Conservation (phyloP, 2,797 vertebrate genomes). For the Caiman crocodilus region DNA sequence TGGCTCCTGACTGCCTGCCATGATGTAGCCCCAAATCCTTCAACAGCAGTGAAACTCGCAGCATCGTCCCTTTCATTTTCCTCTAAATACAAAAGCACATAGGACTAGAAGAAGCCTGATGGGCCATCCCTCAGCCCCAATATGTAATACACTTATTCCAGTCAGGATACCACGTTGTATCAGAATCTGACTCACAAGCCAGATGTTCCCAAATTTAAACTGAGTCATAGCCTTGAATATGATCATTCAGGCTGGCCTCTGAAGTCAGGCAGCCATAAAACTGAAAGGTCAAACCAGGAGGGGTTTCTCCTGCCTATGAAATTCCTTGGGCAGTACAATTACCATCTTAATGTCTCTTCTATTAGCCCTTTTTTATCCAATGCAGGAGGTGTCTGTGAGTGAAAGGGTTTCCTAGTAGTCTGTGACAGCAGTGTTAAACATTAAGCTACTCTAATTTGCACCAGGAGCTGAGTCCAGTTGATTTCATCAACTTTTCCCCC, state of each 20-base stretch:
- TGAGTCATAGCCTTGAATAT: background rate
- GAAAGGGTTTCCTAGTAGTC: background rate
- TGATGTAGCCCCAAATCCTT: background rate
- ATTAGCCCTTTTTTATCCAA: background rate
- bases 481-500: background rate
- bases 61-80: background rate
- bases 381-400: background rate
- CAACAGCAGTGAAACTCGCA: background rate
- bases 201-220: background rate
- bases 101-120: no score
- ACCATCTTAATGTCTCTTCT: background rate
- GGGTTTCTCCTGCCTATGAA: background rate
- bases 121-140: no score
- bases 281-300: background rate
- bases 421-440: background rate
- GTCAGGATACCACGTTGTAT: background rate
- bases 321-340: rapidly evolving
- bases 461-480: background rate
- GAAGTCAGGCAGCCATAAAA: background rate
- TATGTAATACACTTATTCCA: background rate
- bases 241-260: background rate
- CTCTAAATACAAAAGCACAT: no score
- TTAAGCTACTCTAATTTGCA: background rate
- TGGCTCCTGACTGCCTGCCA: background rate
- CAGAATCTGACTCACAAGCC: background rate